Conservation (phyloP, 2,797 vertebrate species). For the Phalanger gymnotis region DNA sequence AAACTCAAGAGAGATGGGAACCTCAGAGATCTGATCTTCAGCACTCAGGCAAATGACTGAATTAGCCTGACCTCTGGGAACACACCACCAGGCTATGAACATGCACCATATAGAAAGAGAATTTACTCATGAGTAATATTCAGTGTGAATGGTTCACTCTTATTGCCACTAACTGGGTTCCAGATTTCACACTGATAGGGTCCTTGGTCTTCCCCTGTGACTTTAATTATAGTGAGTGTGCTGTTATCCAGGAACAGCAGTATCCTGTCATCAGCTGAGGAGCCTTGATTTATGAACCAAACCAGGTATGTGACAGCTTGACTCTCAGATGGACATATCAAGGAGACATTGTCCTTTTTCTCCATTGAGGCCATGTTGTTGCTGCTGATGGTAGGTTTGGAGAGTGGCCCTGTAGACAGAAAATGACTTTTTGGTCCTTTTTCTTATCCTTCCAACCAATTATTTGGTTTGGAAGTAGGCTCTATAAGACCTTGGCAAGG, state of each 20-base stretch:
- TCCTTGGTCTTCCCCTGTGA: constrained; percentile 58
- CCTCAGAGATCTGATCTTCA: background rate
- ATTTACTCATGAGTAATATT: constrained; percentile 69
- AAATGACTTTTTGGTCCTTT: background rate
- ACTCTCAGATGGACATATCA: constrained; percentile 27
- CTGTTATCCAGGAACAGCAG: constrained; percentile 14
- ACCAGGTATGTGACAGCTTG: background rate
- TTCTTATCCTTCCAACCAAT: background rate
- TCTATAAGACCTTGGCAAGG: background rate
- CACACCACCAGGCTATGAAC: background rate
- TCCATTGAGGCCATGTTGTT: constrained; percentile 14
- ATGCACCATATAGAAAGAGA: background rate
- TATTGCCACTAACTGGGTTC: background rate
- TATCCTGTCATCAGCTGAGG: background rate
- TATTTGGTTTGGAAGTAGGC: background rate
- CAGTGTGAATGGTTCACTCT: constrained; percentile 50
- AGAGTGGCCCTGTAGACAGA: background rate
- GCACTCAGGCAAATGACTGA: background rate
- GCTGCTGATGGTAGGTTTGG: background rate
- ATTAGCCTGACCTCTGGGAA: background rate
- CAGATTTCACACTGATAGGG: constrained; percentile 33
- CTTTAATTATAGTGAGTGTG: constrained; percentile 38
- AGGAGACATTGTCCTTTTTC: constrained; percentile 1
- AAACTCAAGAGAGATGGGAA: background rate
- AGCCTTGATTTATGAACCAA: constrained; percentile 52